Base-by-base conservation (phyloP, 1,140 invertebrate genomes). In the Camponotus pennsylvanicus region DNA sequence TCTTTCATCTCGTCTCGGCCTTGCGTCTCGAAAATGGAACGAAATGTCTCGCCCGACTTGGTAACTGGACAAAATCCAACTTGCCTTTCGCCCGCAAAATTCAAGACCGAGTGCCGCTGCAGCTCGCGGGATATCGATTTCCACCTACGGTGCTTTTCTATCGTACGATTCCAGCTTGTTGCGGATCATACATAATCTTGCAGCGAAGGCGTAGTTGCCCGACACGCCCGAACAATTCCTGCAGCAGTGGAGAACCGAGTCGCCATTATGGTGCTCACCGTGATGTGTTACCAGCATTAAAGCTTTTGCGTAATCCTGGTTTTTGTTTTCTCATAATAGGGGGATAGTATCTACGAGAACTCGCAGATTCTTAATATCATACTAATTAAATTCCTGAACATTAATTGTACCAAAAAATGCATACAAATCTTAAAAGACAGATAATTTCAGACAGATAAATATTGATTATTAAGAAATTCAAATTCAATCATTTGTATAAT, bases 181-280 rank as follows among this genome's bases (percentile, higher is more conserved):
- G 85, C 83, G 75, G 86, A 71, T 77, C 86, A 73, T 86, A 87
- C 83, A 90, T 93, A 93, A 93, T 90, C 91, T 93, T 93, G 92
- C 90, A 83, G 86, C 84, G 87, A 93, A 93, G 91, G 92, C 90
- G 91, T 92, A 93, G 92, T 82, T 88, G 67, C 21, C 45, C 88
- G 90, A 90, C 79, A 92, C 90, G 90, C 89, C 85, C 87, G 89
- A 93, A 49, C 83, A 91, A 92, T 91, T 92, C 63, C 73, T 49
- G 49, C 67, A 40, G 69, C 63, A 73, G 73, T 73, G 69, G 69
- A 83, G 69, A 61, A 80, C 67, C 59, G 80, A 84, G 69, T 76
- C 37, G 42, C 75, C 79, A 78, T 84, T 89, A 78, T 49, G 80
- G 70, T 90, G 40, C 57, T 61, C 45, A 64, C 40, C 32, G 87